Base-by-base conservation (phyloP, 30 jellyfish, hydroid and myxozoan genomes). In the Turritopsis rubra region DNA sequence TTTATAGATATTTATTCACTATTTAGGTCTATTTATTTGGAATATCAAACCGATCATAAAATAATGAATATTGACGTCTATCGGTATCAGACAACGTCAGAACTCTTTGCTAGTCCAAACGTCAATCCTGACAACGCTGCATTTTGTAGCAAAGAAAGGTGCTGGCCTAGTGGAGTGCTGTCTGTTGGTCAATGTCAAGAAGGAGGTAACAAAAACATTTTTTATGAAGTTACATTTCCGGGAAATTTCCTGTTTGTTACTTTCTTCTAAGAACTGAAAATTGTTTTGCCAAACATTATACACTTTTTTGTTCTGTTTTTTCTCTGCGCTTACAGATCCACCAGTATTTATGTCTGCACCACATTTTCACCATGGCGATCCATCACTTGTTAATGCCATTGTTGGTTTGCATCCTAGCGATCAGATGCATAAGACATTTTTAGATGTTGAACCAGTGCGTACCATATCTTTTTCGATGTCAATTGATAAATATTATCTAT, bases 391-490 rank as follows among this genome's bases (percentile, higher is more conserved):
- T 73, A 71, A 24, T 28, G 54, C 29, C 82, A 73, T 73, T 28
- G 52, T 3, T 21, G 82, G 82, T 8, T 23, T 73, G 82, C 82
- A 73, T 28, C 82, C 82, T 13, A 28, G 52, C 26, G 60, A 52
- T 21, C 60, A 22, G 23, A 21, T 21, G 16, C 82, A 73, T 22
- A 52, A 29, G 52, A 73, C 82, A 73, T 73, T 23, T 18, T 23
- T 73, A 23, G 82, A 73, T 28, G 71, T 73, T 73, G 82, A 73
- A 73, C 82, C 82, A 20, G 82, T 73, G 54, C 29, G 82, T 28
- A 52, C 13, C 18, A 22, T 22, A 41, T 41, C 13, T 41, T 13
- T 41, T 41, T 41, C 13, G 5, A 13, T 41, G 13, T 5, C 60
- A 41, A 41, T 41, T 41, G 60, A 13, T 3, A 41, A 41, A 3